Base-by-base conservation (phyloP, 2,888 invertebrate species). In the Brachypalpus laphriformis region DNA sequence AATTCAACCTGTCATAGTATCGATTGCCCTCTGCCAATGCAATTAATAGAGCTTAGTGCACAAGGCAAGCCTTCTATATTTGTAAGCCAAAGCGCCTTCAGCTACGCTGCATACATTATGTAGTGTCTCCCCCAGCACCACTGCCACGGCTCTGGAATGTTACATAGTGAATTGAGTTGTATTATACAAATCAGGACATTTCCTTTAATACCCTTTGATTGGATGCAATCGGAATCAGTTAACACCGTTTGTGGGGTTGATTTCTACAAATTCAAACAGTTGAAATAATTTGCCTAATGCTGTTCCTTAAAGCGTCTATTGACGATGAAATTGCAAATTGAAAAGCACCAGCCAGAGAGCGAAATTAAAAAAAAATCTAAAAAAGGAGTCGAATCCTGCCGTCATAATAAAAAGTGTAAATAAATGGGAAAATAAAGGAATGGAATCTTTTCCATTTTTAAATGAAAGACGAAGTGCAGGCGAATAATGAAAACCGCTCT, bases 401-500 rank as follows among this genome's bases (percentile, higher is more conserved):
- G 56, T 65, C 25, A 56, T 65, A 65, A 75, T 65, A 56, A 65
- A 75, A 65, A 47, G 65, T 65, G 54, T 56, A 75, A 65, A 75
- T 65, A 45, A 63, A 74, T 42, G 47, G 20, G 28, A 61, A 45
- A 51, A 47, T 37, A 16, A 72, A 9, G 47, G 16, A 61, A 59
- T 72, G 40, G 59, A 16, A 34, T 45, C 31, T 34, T 9, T 34
- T 34, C 0, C 6, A 47, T 42, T 54, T 34, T 31, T 47, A 16
- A 31, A 34, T 65, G 11, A 42, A 74, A 37, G 14, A 45, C 45
- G 22, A 65, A 25, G 42, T 65, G 47, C 56, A 65, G 45, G 18
- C 16, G n/a, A 65, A 56, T 37, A 56, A 65, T 74, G 31, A 45
- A 65, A 65, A 65, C 63, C 54, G 65, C 63, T 20, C 40, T 3